Percentiles rank a stretch among this genome's conserved stretches.
Conservation (phyloP, 2,113 vertebrate genomes). For the Oxygymnocypris stewartii region DNA sequence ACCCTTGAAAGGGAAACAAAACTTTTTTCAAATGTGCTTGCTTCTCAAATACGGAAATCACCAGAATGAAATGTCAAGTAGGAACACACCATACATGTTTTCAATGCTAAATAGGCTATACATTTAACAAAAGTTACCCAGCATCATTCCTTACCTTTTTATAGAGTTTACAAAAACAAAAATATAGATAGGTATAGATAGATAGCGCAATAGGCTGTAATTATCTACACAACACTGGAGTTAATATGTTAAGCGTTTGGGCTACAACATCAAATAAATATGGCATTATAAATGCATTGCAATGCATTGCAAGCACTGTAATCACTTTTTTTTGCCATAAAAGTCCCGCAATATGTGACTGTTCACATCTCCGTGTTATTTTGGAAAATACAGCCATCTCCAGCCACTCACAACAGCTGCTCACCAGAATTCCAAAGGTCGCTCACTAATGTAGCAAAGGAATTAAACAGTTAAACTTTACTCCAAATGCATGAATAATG, state of each 20-base stretch:
- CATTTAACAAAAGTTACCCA: not conserved
- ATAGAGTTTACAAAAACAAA: not conserved
- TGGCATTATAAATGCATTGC: not conserved
- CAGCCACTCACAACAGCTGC: slow-evolving; percentile 19
- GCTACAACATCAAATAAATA: not conserved
- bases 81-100: accelerated
- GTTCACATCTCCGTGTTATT: not conserved
- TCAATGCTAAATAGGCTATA: not conserved
- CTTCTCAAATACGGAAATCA: not conserved
- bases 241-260: not conserved
- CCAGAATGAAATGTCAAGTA: not conserved
- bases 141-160: not conserved
- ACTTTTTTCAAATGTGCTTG: not conserved
- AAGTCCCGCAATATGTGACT: not conserved
- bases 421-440: slow-evolving; percentile 4
- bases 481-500: slow-evolving; percentile 30
- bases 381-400: not conserved
- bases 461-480: slow-evolving; percentile 10
- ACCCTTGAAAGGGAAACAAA: not conserved
- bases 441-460: not conserved
- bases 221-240: not conserved
- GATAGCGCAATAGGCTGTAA: not conserved
- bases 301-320: not conserved
- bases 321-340: not conserved
- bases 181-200: not conserved